phyloP scores from a whole-genome alignment of 2,797 vertebrate genomes.

The Odontamblyopus rebecca region DNA sequence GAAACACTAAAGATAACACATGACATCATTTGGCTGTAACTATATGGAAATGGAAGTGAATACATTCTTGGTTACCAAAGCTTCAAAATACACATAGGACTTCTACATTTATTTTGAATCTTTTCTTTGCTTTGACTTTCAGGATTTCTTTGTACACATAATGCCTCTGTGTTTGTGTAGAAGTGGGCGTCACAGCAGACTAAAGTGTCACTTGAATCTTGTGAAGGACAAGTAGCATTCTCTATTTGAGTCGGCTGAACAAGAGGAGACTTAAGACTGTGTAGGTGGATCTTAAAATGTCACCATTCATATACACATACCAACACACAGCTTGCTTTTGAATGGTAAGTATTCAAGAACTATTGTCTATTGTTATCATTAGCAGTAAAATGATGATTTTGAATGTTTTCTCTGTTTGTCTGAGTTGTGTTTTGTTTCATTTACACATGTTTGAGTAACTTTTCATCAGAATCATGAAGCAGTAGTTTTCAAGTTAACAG shows the following conservation, averaged over 20 bases:
- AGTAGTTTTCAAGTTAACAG: too few relatives aligned
- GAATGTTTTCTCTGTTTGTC: not conserved
- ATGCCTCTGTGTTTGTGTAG: conserved; percentile 10
- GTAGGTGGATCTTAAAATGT: conserved; percentile 23
- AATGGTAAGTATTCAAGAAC: not conserved
- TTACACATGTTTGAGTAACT: too few relatives aligned
- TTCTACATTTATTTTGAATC: not conserved
- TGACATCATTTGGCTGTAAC: too few relatives aligned
- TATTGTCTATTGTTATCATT: not conserved
- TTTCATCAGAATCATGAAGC: too few relatives aligned
- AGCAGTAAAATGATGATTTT: not conserved
- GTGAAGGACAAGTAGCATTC: conserved; percentile 15
- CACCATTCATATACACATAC: not conserved
- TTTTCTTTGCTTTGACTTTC: not conserved
- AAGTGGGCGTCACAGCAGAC: conserved; percentile 16
- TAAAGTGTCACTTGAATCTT: conserved; percentile 7
- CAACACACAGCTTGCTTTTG: not conserved
- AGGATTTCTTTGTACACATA: conserved; percentile 8
- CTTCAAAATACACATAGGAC: not conserved
- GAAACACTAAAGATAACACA: not conserved
- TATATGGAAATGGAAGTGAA: not conserved
- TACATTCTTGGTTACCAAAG: too few relatives aligned
- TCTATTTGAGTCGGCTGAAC: conserved; percentile 3
- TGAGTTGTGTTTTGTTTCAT: too few relatives aligned
- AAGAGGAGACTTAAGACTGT: conserved; percentile 20